Percentiles rank a stretch among this genome's conserved stretches.
These are phyloP conservation scores for Saccostrea echinata DNA, from an alignment of 1,140 invertebrate genomes.

Conservation along the genomic window DNA sequence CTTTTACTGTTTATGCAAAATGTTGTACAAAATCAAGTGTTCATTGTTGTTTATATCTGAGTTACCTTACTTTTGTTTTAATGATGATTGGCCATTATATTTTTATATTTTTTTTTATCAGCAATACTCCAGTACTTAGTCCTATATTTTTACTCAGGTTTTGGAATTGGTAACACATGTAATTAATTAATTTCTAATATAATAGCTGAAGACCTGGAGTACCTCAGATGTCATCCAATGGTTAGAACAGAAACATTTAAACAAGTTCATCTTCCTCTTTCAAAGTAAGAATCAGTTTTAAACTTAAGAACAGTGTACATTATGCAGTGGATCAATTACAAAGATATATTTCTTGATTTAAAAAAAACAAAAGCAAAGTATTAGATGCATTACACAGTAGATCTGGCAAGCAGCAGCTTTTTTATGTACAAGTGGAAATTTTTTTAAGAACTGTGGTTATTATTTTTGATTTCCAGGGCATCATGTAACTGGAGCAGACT, in stretches of 20 bases:
- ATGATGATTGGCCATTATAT: too few species aligned
- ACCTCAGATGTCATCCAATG: slow-evolving; percentile 53
- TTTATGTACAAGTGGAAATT: too few species aligned
- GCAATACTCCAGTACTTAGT: background rate
- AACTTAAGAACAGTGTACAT: too few species aligned
- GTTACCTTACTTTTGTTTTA: too few species aligned
- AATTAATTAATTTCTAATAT: background rate
- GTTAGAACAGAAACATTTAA: slow-evolving; percentile 45
- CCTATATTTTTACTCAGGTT: background rate
- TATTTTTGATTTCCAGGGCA: slow-evolving; percentile 40
- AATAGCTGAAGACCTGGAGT: slow-evolving; percentile 49
- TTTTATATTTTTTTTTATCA: too few species aligned
- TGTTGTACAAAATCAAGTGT: background rate
- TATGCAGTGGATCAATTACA: too few species aligned
- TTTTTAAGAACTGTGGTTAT: background rate
- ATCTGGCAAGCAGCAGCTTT: too few species aligned
- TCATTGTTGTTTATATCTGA: background rate
- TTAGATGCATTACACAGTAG: too few species aligned
- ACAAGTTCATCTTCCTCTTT: slow-evolving; percentile 54
- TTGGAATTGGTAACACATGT: background rate
- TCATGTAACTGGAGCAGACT: slow-evolving; percentile 50
- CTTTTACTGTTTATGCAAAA: background rate
- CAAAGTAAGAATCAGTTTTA: slow-evolving; percentile 46
- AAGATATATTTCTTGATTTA: too few species aligned
- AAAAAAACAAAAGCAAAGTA: too few species aligned